Evolutionary conservation across 2,888 invertebrate species (phyloP).

Genomic region (Lycia hirtaria): DNA sequence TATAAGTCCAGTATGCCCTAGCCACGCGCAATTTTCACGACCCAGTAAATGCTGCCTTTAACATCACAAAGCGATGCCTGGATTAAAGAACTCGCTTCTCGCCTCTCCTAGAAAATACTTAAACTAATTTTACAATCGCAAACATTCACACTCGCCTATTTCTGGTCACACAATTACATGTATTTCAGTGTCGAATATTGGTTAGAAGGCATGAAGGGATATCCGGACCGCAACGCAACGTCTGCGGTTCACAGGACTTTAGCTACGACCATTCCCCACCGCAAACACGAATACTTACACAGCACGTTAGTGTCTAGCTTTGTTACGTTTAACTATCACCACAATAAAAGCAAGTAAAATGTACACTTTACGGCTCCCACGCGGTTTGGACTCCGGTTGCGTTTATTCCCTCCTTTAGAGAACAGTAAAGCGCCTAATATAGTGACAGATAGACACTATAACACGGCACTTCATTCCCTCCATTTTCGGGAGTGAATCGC

Average conservation of each 20-base stretch:
- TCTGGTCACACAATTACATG: slow-evolving; percentile 61
- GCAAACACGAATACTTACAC: slow-evolving; percentile 56
- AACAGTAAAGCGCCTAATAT: slow-evolving; percentile 29
- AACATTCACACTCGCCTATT: slow-evolving; percentile 9
- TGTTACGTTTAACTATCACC: slow-evolving; percentile 29
- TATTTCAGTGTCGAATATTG: slow-evolving; percentile 54
- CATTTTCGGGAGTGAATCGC: slow-evolving; percentile 13
- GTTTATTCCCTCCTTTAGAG: slow-evolving; percentile 23
- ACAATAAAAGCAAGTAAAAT: slow-evolving; percentile 32
- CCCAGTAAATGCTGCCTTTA: no score
- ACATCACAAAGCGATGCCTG: no score
- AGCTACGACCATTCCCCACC: slow-evolving; percentile 35
- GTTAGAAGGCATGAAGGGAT: slow-evolving; percentile 46
- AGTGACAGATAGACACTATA: slow-evolving; percentile 24
- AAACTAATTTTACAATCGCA: neutral
- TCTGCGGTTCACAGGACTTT: slow-evolving; percentile 64
- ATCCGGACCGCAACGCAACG: slow-evolving; percentile 56
- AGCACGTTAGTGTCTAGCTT: slow-evolving; percentile 24
- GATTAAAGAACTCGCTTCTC: no score
- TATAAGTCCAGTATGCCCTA: no score
- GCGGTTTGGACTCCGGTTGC: slow-evolving; percentile 22
- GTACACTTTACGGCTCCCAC: slow-evolving; percentile 31
- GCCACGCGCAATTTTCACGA: no score
- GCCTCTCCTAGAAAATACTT: no score
- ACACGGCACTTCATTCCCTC: slow-evolving; percentile 18